Percentiles rank a stretch among this genome's conserved stretches.
Conservation (phyloP, 2,888 invertebrate genomes). For the Cataglyphis rosenhaueri region DNA sequence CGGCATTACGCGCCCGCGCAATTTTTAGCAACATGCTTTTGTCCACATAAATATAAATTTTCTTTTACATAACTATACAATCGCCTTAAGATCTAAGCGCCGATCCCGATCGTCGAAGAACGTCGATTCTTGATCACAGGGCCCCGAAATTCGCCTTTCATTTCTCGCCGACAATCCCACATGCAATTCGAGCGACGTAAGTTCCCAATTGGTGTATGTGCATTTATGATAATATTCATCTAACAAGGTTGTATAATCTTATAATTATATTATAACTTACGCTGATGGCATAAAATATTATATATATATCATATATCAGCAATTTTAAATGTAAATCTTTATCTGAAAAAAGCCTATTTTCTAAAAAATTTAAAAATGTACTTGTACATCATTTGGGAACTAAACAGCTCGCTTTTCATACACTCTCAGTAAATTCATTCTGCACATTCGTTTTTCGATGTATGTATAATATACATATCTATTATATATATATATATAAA, state of each 20-base stretch:
- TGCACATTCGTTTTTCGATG: slow-evolving; percentile 23
- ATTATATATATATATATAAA: slow-evolving; percentile 41
- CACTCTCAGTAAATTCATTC: slow-evolving; percentile 26
- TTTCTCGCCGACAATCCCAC: background rate
- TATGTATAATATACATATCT: slow-evolving; percentile 9
- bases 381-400: slow-evolving; percentile 32
- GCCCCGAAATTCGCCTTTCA: slow-evolving; percentile 42
- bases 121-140: slow-evolving; percentile 42
- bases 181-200: background rate
- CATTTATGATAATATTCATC: background rate
- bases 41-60: slow-evolving; percentile 45
- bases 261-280: background rate
- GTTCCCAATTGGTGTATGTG: background rate
- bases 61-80: slow-evolving; percentile 29
- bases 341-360: slow-evolving; percentile 5
- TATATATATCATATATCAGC: background rate
- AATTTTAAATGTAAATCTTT: background rate
- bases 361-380: background rate
- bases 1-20: slow-evolving; percentile 63
- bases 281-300: background rate
- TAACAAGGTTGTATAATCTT: background rate
- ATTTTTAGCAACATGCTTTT: slow-evolving; percentile 71
- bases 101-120: slow-evolving; percentile 30
- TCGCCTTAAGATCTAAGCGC: slow-evolving; percentile 70
- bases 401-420: slow-evolving; percentile 20